Conservation (phyloP, 1,140 invertebrate species). For the Ooceraea biroi region DNA sequence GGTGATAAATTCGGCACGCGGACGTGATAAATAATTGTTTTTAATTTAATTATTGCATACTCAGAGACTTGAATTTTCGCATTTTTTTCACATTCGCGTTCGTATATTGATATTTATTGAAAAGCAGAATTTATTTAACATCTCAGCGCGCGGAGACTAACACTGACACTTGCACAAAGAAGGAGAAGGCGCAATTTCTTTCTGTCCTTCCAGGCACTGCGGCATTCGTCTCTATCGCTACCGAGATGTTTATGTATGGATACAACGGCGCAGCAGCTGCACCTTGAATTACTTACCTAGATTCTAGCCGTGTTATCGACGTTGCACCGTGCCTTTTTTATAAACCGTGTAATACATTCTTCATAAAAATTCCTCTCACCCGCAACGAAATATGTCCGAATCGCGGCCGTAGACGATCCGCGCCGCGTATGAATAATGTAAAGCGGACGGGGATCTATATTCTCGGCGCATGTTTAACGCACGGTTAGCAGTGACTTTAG, state of each 20-base stretch:
- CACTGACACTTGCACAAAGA: slow-evolving; percentile 8
- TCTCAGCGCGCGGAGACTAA: slow-evolving; percentile 35
- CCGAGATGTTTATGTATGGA: slow-evolving; percentile 56
- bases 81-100: no score
- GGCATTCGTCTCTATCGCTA: slow-evolving; percentile 42
- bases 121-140: slow-evolving; percentile 22
- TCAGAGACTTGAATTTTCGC: no score
- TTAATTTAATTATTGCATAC: no score
- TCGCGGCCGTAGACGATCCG: background rate
- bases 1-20: no score
- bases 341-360: slow-evolving; percentile 9
- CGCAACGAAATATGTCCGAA: slow-evolving; percentile 35
- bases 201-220: slow-evolving; percentile 46
- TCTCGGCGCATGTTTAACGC: slow-evolving; percentile 24
- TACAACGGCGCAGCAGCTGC: slow-evolving; percentile 46
- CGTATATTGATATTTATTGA: background rate
- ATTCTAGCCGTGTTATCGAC: slow-evolving; percentile 52
- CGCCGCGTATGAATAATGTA: slow-evolving; percentile 46
- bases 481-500: slow-evolving; percentile 20
- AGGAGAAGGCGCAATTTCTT: slow-evolving; percentile 37
- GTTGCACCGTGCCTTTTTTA: slow-evolving; percentile 23
- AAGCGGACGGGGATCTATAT: slow-evolving; percentile 31
- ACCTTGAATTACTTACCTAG: slow-evolving; percentile 61
- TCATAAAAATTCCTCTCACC: slow-evolving; percentile 39
- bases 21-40: no score